phyloP scores from a whole-genome alignment of 2,113 vertebrate genomes.

The Scomber scombrus region DNA sequence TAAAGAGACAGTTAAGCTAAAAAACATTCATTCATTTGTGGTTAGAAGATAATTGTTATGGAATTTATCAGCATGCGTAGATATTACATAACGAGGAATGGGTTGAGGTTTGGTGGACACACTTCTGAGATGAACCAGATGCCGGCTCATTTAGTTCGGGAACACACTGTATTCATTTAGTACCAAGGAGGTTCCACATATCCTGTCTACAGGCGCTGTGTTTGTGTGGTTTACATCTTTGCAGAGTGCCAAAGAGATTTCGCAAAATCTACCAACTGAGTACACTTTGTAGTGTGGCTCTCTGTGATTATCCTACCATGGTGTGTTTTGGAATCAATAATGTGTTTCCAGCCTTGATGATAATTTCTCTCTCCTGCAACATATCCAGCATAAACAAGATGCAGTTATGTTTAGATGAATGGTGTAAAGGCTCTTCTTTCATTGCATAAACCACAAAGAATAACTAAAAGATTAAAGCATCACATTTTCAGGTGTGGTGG shows the following conservation, averaged over 20 bases:
- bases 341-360: background rate
- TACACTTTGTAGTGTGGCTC: conserved; percentile 25
- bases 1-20: conserved; percentile 7
- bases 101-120: conserved; percentile 48
- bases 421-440: background rate
- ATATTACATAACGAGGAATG: conserved; percentile 64
- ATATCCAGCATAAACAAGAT: conserved; percentile 3
- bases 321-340: conserved; percentile 8
- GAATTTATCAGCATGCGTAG: conserved; percentile 53
- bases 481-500: background rate
- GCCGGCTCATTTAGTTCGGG: conserved; percentile 36
- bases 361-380: background rate
- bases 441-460: background rate
- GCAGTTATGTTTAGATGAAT: background rate
- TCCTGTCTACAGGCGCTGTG: conserved; percentile 19
- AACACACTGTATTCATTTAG: conserved; percentile 66
- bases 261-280: conserved; percentile 24
- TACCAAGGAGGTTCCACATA: conserved; percentile 18
- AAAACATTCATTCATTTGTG: background rate
- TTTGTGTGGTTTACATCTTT: conserved; percentile 38
- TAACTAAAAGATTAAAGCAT: background rate
- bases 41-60: conserved; percentile 50
- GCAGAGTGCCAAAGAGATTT: conserved; percentile 28
- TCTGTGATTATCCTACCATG: conserved; percentile 8
- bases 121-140: conserved; percentile 72